phyloP scores from a whole-genome alignment of 1,140 invertebrate genomes.

The Pachypeltis micranthus region DNA sequence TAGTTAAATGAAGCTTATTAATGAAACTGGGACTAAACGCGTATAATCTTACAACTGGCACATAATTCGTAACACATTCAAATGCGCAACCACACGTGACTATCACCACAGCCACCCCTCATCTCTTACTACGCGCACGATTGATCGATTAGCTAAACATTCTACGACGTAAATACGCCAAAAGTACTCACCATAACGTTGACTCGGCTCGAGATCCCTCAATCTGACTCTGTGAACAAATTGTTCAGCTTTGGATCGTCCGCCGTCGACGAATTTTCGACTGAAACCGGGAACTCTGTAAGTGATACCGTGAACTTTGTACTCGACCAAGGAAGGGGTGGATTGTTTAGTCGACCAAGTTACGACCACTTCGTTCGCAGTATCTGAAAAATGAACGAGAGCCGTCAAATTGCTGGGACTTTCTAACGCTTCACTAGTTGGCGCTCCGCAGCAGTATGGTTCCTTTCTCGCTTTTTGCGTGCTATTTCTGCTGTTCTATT shows the following conservation, averaged over 20 bases:
- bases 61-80: too few species aligned
- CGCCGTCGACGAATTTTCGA: constrained; percentile 66
- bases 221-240: constrained; percentile 70
- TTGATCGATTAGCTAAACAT: too few species aligned
- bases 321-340: constrained; percentile 62
- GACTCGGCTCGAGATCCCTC: constrained; percentile 42
- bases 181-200: constrained; percentile 50
- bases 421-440: not conserved
- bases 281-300: constrained; percentile 44
- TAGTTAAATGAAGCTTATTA: not conserved
- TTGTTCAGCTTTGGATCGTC: constrained; percentile 49
- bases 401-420: not conserved
- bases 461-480: too few species aligned
- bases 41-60: too few species aligned
- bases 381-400: constrained; percentile 37
- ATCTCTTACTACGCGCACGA: too few species aligned
- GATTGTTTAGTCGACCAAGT: constrained; percentile 78
- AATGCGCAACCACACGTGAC: too few species aligned
- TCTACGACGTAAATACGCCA: too few species aligned
- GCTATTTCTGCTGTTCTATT: constrained; percentile 6
- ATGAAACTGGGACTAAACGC: too few species aligned
- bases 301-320: constrained; percentile 49
- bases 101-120: too few species aligned
- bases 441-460: not conserved
- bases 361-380: constrained; percentile 59